A percentile compares a stretch with the other conserved stretches of the same genome.
Conservation (phyloP, 2,888 invertebrate genomes). For the Hypselothyrea guttata region DNA sequence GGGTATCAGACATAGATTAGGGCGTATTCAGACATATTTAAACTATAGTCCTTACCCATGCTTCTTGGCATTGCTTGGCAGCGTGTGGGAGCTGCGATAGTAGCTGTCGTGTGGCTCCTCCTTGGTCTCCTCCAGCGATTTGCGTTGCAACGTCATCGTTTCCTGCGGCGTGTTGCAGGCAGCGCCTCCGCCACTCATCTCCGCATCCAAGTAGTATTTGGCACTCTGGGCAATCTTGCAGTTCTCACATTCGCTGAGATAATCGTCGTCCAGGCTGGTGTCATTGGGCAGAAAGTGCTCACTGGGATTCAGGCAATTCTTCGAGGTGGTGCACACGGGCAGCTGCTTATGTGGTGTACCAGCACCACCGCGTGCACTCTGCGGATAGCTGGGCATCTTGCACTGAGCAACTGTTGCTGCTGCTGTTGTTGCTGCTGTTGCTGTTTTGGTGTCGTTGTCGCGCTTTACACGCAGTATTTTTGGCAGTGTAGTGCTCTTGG, state of each 20-base stretch:
- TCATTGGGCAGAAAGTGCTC: conserved; percentile 83
- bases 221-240: conserved; percentile 90
- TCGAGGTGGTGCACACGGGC: conserved; percentile 82
- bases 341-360: conserved; percentile 76
- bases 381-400: conserved; percentile 78
- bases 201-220: conserved; percentile 86
- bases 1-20: neutral
- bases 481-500: conserved; percentile 79
- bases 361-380: conserved; percentile 28
- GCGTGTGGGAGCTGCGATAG: conserved; percentile 86
- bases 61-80: conserved; percentile 85
- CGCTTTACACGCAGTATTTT: conserved; percentile 78
- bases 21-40: neutral
- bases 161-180: conserved; percentile 84
- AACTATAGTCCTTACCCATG: conserved; percentile 74
- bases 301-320: conserved; percentile 82
- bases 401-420: conserved; percentile 61
- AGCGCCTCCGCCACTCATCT: conserved; percentile 79
- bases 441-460: conserved; percentile 39
- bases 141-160: conserved; percentile 87
- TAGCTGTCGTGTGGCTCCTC: conserved; percentile 83
- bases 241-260: conserved; percentile 92
- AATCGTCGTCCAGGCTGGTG: conserved; percentile 86
- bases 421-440: conserved; percentile 8
- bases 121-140: conserved; percentile 81